Evolutionary conservation across 1,140 invertebrate species (phyloP).

Genomic region (Drosophila equinoxialis): DNA sequence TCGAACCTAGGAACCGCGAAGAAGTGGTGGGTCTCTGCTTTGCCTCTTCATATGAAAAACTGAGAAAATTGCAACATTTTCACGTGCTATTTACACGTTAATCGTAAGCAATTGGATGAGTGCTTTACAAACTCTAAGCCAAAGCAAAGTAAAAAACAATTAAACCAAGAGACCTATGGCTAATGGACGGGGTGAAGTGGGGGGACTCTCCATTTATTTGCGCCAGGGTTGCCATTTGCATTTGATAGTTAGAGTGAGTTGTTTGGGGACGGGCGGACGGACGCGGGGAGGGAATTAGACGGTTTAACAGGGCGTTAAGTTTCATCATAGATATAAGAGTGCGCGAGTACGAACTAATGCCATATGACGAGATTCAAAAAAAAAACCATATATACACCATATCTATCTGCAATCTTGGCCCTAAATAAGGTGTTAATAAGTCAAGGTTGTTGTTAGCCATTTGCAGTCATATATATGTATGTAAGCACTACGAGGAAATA

Average conservation of each 20-base stretch:
- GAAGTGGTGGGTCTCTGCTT: constrained; percentile 16
- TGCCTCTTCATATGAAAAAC: constrained; percentile 16
- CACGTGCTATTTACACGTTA: constrained; percentile 69
- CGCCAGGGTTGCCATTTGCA: constrained; percentile 71
- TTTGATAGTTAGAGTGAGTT: no score
- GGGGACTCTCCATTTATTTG: constrained; percentile 62
- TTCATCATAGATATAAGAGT: constrained; percentile 47
- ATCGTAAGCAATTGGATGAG: constrained; percentile 69
- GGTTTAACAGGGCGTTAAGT: constrained; percentile 78
- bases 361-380: constrained; percentile 41
- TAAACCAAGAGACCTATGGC: constrained; percentile 18
- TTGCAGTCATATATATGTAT: no score
- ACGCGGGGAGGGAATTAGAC: no score
- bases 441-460: constrained; percentile 66
- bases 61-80: constrained; percentile 77
- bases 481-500: no score
- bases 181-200: background rate
- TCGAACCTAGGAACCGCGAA: constrained; percentile 20
- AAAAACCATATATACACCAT: constrained; percentile 28
- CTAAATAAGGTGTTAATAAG: constrained; percentile 63
- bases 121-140: constrained; percentile 39
- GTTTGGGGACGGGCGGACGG: no score
- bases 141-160: constrained; percentile 59
- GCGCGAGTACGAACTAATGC: background rate
- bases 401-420: constrained; percentile 32